Conservation (phyloP, 1,140 invertebrate species). For the Cyrtorhinus lividipennis region DNA sequence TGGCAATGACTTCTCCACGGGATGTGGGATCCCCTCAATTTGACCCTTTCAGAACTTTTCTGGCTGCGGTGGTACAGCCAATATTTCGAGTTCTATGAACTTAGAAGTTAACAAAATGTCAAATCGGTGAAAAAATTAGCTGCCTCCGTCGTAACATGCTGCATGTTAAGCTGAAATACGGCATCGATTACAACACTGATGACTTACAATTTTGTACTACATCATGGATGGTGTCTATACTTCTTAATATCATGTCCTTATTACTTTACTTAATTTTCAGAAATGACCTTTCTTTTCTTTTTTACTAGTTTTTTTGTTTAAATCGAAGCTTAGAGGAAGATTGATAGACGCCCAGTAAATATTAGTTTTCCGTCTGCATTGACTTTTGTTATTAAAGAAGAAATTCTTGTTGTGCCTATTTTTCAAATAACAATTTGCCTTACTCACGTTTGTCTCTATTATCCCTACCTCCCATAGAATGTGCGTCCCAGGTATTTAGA, state of each 20-base stretch:
- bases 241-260: not conserved
- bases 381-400: not conserved
- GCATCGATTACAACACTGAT: not conserved
- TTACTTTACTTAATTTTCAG: not conserved
- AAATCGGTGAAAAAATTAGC: not conserved
- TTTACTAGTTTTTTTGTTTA: not conserved
- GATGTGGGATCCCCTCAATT: not conserved
- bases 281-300: not conserved
- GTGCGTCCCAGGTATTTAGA: too few relatives aligned
- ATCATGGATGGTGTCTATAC: not conserved
- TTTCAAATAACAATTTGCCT: not conserved
- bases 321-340: not conserved
- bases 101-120: not conserved
- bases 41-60: not conserved
- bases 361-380: not conserved
- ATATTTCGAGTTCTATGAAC: too few relatives aligned
- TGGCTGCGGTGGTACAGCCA: too few relatives aligned
- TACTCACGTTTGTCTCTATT: too few relatives aligned
- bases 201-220: too few relatives aligned
- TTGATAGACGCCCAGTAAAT: not conserved
- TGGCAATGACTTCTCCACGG: not conserved
- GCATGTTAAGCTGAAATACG: not conserved
- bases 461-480: too few relatives aligned
- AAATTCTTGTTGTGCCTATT: not conserved
- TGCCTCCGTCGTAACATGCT: not conserved